phyloP scores from a whole-genome alignment of 2,113 vertebrate species.

The Scophthalmus maximus region DNA sequence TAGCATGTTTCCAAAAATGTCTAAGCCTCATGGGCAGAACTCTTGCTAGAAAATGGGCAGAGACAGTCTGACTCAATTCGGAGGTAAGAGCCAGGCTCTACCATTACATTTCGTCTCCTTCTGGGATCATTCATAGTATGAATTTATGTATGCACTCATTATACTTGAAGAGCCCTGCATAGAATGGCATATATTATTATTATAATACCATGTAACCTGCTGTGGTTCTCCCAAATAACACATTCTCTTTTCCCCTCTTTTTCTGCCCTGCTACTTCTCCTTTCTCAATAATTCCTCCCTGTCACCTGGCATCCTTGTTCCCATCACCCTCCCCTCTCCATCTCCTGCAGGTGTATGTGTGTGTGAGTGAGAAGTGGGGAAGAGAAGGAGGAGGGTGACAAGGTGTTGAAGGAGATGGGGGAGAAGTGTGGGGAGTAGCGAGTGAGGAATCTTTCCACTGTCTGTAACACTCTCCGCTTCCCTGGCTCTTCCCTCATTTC shows the following conservation, averaged over 20 bases:
- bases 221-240: conserved; percentile 1
- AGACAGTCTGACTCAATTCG: not conserved
- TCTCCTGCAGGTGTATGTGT: conserved; percentile 45
- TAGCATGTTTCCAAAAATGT: no score
- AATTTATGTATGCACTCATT: conserved; percentile 56
- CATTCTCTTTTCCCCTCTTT: not conserved
- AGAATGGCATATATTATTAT: conserved; percentile 49
- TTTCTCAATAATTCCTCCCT: no score
- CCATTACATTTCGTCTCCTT: not conserved
- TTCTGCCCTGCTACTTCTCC: conserved; percentile 6
- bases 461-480: conserved; percentile 60
- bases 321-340: not conserved
- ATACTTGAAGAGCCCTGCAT: conserved; percentile 26
- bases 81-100: conserved; percentile 11
- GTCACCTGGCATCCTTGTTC: conserved; percentile 2
- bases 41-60: no score
- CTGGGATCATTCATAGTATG: conserved; percentile 26
- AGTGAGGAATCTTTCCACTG: conserved; percentile 63
- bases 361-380: not conserved
- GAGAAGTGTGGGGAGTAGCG: conserved; percentile 12
- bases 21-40: no score
- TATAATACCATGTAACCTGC: conserved; percentile 24
- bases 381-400: not conserved
- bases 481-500: conserved; percentile 55
- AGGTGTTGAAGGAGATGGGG: conserved; percentile 40